Evolutionary conservation across 1,140 invertebrate genomes (phyloP).

Genomic region (Drosophila auraria): DNA sequence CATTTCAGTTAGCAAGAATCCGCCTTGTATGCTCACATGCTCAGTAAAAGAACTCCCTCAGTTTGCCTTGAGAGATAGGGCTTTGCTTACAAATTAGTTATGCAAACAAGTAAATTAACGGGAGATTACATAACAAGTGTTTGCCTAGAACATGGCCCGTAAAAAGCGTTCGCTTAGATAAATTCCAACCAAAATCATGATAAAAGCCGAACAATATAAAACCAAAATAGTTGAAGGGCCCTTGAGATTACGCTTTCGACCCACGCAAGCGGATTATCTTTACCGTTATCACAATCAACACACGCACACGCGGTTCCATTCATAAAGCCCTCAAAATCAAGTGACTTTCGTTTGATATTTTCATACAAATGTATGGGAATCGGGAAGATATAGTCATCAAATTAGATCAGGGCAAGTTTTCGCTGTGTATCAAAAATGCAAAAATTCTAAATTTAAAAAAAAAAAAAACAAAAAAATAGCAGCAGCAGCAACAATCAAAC

Average conservation of each 20-base stretch:
- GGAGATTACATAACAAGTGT: slow-evolving; percentile 33
- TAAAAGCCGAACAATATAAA: slow-evolving; percentile 1
- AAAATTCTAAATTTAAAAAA: slow-evolving; percentile 62
- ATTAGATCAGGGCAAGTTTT: slow-evolving; percentile 39
- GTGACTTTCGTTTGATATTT: slow-evolving; percentile 20
- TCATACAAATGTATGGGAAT: slow-evolving; percentile 4
- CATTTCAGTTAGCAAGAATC: slow-evolving; percentile 3
- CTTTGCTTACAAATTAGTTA: slow-evolving; percentile 27
- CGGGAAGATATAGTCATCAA: slow-evolving; percentile 7
- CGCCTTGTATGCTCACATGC: neutral
- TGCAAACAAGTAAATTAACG: slow-evolving; percentile 32
- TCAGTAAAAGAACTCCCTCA: slow-evolving; percentile 4
- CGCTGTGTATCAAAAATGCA: slow-evolving; percentile 58
- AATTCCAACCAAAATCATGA: slow-evolving; percentile 23
- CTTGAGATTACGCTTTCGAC: slow-evolving; percentile 32
- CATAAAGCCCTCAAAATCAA: slow-evolving; percentile 25
- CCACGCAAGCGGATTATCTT: slow-evolving; percentile 32
- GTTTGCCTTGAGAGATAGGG: slow-evolving; percentile 13
- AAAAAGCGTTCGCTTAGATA: slow-evolving; percentile 7
- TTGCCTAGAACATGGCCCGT: slow-evolving; percentile 11
- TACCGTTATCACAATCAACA: slow-evolving; percentile 28
- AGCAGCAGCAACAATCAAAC: slow-evolving; percentile 49
- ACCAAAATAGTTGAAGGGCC: slow-evolving; percentile 15
- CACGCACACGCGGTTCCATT: slow-evolving; percentile 36
- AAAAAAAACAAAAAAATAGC: neutral